A percentile compares a stretch with the other conserved stretches of the same genome.
These are phyloP conservation scores for Apodemia duryi DNA, from an alignment of 2,888 invertebrate genomes.

Conservation along the genomic window DNA sequence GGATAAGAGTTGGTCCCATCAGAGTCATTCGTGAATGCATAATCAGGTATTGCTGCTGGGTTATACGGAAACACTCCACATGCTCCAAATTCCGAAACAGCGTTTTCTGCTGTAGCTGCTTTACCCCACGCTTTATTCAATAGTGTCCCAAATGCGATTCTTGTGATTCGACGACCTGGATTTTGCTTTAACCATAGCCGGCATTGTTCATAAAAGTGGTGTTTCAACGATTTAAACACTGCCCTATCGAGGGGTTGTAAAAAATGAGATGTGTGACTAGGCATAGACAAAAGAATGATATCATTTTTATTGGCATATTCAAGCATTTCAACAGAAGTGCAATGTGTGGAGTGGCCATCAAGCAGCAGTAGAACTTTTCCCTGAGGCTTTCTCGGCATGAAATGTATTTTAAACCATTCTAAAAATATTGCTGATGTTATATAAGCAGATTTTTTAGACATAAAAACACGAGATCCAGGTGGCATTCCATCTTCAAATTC, in stretches of 20 bases:
- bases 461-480: constrained; percentile 26
- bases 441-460: constrained; percentile 23
- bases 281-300: constrained; percentile 30
- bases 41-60: constrained; percentile 32
- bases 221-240: constrained; percentile 38
- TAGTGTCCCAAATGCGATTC: constrained; percentile 28
- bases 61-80: constrained; percentile 37
- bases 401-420: constrained; percentile 30
- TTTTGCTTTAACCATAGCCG: constrained; percentile 30
- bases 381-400: constrained; percentile 31
- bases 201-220: constrained; percentile 30
- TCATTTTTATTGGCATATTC: constrained; percentile 34
- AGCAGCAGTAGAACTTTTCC: constrained; percentile 35
- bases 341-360: constrained; percentile 36
- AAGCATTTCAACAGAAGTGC: constrained; percentile 31
- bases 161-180: constrained; percentile 27
- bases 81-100: constrained; percentile 33
- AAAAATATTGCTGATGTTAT: constrained; percentile 26
- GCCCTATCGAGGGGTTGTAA: constrained; percentile 29
- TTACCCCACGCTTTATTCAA: constrained; percentile 30
- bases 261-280: constrained; percentile 31
- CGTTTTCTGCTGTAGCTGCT: constrained; percentile 32
- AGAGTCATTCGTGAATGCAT: constrained; percentile 24
- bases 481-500: constrained; percentile 23
- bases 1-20: constrained; percentile 1